These are phyloP conservation scores for Zaprionus bogoriensis DNA, from an alignment of 2,888 invertebrate genomes.

Conservation along the genomic window DNA sequence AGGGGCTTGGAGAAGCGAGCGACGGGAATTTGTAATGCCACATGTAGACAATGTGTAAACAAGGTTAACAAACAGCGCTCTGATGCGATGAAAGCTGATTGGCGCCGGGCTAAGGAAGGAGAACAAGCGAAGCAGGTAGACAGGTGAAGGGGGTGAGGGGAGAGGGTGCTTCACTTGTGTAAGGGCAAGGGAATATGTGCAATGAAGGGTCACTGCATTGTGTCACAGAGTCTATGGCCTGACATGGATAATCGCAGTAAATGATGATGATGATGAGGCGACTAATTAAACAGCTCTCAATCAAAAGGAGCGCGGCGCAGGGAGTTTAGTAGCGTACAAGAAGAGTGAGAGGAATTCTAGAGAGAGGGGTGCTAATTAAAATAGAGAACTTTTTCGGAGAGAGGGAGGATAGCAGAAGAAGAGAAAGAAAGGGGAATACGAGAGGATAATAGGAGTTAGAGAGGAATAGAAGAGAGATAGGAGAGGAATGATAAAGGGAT, in stretches of 20 bases:
- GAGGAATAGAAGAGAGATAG: no score
- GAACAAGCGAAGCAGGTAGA: background rate
- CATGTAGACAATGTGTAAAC: slow-evolving; percentile 74
- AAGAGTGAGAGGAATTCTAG: background rate
- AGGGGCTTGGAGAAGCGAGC: background rate
- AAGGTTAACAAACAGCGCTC: slow-evolving; percentile 48
- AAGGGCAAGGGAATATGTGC: no score
- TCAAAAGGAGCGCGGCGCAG: background rate
- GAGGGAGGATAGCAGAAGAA: no score
- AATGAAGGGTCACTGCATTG: background rate
- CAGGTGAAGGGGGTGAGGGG: background rate
- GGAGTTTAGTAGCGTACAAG: background rate
- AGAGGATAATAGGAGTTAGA: no score
- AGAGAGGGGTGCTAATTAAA: no score
- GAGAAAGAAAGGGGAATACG: no score
- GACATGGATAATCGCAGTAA: slow-evolving; percentile 20
- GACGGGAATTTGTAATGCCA: slow-evolving; percentile 40
- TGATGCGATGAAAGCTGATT: slow-evolving; percentile 33
- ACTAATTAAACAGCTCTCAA: slow-evolving; percentile 26
- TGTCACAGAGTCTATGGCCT: background rate
- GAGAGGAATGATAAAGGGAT: no score
- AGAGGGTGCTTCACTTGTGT: no score
- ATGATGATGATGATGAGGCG: slow-evolving; percentile 38
- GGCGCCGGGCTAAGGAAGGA: slow-evolving; percentile 4
- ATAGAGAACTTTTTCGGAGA: no score